Conservation (phyloP, 2,113 vertebrate genomes). For the Artemisiospiza belli region DNA sequence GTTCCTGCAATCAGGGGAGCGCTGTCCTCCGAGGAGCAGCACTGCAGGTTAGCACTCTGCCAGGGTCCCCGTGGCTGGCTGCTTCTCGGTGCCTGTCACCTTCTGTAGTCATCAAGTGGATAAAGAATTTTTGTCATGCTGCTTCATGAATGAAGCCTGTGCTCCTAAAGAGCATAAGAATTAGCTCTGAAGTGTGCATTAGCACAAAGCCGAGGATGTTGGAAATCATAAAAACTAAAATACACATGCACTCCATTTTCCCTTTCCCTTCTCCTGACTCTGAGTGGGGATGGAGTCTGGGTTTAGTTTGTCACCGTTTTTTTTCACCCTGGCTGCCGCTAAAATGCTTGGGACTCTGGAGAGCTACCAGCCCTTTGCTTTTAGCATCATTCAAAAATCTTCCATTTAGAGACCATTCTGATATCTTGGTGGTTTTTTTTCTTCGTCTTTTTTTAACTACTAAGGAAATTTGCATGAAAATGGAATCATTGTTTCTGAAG, state of each 20-base stretch:
- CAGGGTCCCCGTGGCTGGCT: slow-evolving; percentile 26
- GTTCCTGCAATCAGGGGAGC: background rate
- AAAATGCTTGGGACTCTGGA: slow-evolving; percentile 5
- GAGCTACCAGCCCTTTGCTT: slow-evolving; percentile 36
- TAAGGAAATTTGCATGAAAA: slow-evolving; percentile 71
- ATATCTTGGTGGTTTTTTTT: slow-evolving; percentile 59
- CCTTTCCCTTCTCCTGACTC: background rate
- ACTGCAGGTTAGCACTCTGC: slow-evolving; percentile 52
- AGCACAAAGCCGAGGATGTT: background rate
- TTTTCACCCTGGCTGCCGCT: background rate
- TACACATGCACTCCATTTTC: background rate
- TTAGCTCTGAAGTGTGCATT: slow-evolving; percentile 49
- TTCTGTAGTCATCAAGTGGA: slow-evolving; percentile 60
- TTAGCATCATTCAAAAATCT: slow-evolving; percentile 58
- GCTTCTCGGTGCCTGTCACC: slow-evolving; percentile 50
- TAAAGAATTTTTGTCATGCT: slow-evolving; percentile 68
- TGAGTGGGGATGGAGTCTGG: background rate
- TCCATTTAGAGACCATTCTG: slow-evolving; percentile 53
- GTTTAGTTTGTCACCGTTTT: slow-evolving; percentile 20
- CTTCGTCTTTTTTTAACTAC: slow-evolving; percentile 67
- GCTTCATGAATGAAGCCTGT: slow-evolving; percentile 51
- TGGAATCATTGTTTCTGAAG: slow-evolving; percentile 72
- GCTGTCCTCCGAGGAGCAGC: background rate
- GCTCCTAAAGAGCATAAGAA: slow-evolving; percentile 46
- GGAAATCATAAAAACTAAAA: slow-evolving; percentile 17